A percentile compares a stretch with the other conserved stretches of the same genome.
phyloP scores from a whole-genome alignment of 1,140 invertebrate genomes.

The Hyposmocoma kahamanoa region DNA sequence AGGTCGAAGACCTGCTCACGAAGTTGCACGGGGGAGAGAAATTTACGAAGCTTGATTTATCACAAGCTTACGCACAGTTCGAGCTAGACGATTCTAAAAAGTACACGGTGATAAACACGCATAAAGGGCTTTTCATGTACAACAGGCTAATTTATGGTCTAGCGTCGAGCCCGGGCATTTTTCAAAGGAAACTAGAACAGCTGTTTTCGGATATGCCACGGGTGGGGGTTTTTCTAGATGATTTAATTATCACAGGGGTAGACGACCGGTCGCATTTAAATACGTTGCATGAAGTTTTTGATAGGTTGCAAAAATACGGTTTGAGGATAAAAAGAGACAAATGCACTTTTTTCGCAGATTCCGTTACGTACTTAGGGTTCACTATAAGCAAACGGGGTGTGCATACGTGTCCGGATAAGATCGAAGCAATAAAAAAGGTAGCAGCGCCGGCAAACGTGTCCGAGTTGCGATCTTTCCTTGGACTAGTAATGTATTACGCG shows the following conservation, averaged over 20 bases:
- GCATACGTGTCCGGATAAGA: constrained; percentile 6
- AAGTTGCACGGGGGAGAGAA: constrained; percentile 15
- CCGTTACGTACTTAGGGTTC: constrained; percentile 30
- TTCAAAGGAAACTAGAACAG: constrained; percentile 4
- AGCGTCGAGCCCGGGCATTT: no score
- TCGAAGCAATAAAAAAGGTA: constrained; percentile 12
- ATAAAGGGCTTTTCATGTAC: constrained; percentile 2
- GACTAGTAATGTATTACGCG: constrained; percentile 29
- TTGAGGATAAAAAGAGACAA: constrained; percentile 9
- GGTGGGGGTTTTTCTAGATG: constrained; percentile 1
- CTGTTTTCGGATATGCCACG: not conserved
- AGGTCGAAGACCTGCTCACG: not conserved
- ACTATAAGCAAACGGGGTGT: constrained; percentile 36
- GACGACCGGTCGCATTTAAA: not conserved
- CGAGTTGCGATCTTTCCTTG: constrained; percentile 21
- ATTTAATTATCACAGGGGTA: not conserved
- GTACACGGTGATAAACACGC: not conserved
- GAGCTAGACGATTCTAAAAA: not conserved
- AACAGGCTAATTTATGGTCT: not conserved
- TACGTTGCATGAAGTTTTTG: constrained; percentile 1
- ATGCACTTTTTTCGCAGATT: constrained; percentile 24
- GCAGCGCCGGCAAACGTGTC: constrained; percentile 21
- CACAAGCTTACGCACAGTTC: constrained; percentile 2
- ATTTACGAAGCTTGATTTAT: constrained; percentile 11
- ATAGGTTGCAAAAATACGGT: not conserved